These are phyloP conservation scores for Odontothrips loti DNA, from an alignment of 2,888 invertebrate species.

Conservation along the genomic window DNA sequence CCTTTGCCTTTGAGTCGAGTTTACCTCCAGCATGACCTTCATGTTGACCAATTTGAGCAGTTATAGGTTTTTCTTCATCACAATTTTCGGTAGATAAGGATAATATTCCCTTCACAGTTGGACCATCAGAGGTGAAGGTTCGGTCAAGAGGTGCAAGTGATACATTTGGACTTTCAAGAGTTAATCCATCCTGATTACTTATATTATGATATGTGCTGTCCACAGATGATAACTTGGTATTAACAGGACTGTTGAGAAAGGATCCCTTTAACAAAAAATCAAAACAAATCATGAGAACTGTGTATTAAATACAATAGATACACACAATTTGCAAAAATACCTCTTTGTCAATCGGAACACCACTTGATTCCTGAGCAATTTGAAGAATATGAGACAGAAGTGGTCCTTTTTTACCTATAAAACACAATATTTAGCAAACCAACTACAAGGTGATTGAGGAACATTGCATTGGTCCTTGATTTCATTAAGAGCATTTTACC, in stretches of 20 bases:
- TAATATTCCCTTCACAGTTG: background rate
- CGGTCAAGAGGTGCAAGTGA: background rate
- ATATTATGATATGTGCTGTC: background rate
- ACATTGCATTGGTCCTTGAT: background rate
- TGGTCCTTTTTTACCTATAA: conserved; percentile 5
- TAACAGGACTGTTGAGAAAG: background rate
- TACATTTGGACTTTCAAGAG: background rate
- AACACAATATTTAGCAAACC: background rate
- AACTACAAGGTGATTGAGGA: background rate
- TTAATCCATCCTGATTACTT: background rate
- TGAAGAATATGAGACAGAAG: background rate
- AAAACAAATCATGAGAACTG: background rate
- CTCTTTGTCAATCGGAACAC: background rate
- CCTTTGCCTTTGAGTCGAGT: too few species aligned
- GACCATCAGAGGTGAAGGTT: background rate
- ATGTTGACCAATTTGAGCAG: background rate
- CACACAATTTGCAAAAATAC: background rate
- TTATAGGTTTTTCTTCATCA: background rate
- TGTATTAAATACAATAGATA: too few species aligned
- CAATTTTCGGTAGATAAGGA: background rate
- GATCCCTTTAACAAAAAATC: background rate
- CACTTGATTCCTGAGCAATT: conserved; percentile 9
- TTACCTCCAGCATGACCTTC: background rate
- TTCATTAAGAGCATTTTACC: conserved; percentile 1
- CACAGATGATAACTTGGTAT: background rate